These are phyloP conservation scores for Chrosomus eos DNA, from an alignment of 2,797 vertebrate genomes.

Conservation along the genomic window DNA sequence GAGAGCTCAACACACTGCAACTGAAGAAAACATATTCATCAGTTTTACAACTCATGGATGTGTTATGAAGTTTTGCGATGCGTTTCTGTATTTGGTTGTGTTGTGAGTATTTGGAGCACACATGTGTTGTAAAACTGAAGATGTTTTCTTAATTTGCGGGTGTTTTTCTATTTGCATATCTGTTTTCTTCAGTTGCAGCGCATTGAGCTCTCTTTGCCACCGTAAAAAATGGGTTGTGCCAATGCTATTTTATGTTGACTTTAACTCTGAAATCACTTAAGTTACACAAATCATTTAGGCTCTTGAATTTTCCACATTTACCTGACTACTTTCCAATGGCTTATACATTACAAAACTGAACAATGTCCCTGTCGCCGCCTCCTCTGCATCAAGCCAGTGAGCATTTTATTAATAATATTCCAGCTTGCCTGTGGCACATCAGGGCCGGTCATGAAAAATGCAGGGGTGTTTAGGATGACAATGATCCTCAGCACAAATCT, in stretches of 20 bases:
- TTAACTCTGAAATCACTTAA: background rate
- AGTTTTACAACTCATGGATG: too few species aligned
- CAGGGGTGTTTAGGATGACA: slow-evolving; percentile 36
- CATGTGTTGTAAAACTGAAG: too few species aligned
- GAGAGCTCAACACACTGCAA: too few species aligned
- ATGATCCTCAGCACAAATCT: slow-evolving; percentile 41
- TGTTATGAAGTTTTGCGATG: too few species aligned
- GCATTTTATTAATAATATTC: slow-evolving; percentile 51
- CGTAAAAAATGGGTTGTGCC: background rate
- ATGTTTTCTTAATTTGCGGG: too few species aligned
- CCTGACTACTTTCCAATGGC: slow-evolving; percentile 32
- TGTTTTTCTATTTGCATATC: too few species aligned
- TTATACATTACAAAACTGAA: slow-evolving; percentile 42
- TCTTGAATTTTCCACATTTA: background rate
- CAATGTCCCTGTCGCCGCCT: slow-evolving; percentile 25
- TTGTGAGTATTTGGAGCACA: too few species aligned
- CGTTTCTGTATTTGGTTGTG: too few species aligned
- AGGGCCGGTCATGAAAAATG: slow-evolving; percentile 49
- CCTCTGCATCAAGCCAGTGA: slow-evolving; percentile 25
- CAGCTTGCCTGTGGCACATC: slow-evolving; percentile 7
- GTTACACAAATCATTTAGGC: background rate
- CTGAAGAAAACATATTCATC: too few species aligned
- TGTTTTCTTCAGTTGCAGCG: too few species aligned
- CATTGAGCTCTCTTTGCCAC: too few species aligned
- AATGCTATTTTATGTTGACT: background rate